These are phyloP conservation scores for Pseudococcus longispinus DNA, from an alignment of 2,888 invertebrate species.

Conservation along the genomic window DNA sequence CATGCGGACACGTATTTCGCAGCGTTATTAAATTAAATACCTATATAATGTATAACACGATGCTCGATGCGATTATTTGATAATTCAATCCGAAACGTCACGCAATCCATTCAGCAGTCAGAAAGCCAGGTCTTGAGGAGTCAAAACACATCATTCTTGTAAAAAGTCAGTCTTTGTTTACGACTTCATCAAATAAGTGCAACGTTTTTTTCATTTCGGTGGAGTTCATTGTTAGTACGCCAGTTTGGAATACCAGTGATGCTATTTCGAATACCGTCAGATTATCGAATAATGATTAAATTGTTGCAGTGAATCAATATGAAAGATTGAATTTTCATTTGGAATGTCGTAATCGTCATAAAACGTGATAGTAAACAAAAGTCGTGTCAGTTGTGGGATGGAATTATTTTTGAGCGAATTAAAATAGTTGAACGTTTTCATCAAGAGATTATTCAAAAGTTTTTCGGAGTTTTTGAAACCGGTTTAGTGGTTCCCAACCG, in stretches of 20 bases:
- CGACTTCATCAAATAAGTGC: not conserved
- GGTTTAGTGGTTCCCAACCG: too few relatives aligned
- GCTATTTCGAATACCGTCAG: not conserved
- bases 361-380: too few relatives aligned
- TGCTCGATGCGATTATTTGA: not conserved
- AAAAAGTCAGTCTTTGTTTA: not conserved
- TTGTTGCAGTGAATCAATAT: not conserved
- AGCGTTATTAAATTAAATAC: not conserved
- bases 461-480: too few relatives aligned
- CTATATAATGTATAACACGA: not conserved
- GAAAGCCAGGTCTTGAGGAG: not conserved
- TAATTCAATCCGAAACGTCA: not conserved
- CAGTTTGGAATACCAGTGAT: not conserved
- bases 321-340: not conserved
- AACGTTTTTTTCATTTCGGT: not conserved
- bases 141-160: not conserved
- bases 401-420: too few relatives aligned
- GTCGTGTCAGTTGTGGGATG: too few relatives aligned
- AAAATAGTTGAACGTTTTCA: too few relatives aligned
- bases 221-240: not conserved
- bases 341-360: not conserved
- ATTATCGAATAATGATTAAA: not conserved
- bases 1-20: conserved; percentile 3
- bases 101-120: not conserved
- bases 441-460: too few relatives aligned